Conservation (phyloP, 30 jellyfish, hydroid and myxozoan genomes). For the Aurelia aurita region DNA sequence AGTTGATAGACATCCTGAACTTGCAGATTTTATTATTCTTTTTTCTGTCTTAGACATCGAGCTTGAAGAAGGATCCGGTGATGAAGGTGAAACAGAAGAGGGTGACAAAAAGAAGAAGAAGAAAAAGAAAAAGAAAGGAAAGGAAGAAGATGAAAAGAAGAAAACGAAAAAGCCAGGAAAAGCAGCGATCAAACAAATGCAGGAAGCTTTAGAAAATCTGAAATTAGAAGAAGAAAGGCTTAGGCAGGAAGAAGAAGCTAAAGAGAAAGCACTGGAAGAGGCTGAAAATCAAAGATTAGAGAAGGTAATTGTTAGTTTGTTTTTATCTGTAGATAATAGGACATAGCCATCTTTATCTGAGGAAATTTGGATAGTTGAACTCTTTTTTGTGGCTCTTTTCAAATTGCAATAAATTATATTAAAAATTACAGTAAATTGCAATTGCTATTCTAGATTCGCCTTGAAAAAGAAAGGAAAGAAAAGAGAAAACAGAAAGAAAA, state of each 20-base stretch:
- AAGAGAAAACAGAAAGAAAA: conserved; percentile 90
- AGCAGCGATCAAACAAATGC: conserved; percentile 86
- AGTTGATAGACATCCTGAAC: too few species aligned
- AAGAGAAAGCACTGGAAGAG: conserved; percentile 87
- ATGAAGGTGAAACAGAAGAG: conserved; percentile 68
- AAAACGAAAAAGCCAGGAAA: conserved; percentile 83
- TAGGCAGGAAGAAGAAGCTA: conserved; percentile 94
- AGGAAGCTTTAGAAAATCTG: conserved; percentile 85
- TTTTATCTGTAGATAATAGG: too few species aligned
- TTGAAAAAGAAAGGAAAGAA: conserved; percentile 94
- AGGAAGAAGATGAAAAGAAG: conserved; percentile 86
- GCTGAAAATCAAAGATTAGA: conserved; percentile 86
- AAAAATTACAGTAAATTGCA: too few species aligned
- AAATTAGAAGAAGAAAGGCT: conserved; percentile 92
- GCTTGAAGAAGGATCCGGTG: conserved; percentile 73
- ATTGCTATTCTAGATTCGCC: conserved; percentile 70
- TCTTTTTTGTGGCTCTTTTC: too few species aligned
- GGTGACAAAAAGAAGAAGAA: conserved; percentile 89
- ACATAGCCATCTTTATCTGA: too few species aligned
- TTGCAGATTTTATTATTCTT: too few species aligned
- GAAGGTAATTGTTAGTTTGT: conserved; percentile 50
- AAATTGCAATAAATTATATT: too few species aligned
- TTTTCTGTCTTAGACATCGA: background rate
- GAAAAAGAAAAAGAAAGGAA: conserved; percentile 87
- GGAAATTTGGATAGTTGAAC: too few species aligned